Base-by-base conservation (phyloP, 2,888 invertebrate species). In the Drosophila cognata region DNA sequence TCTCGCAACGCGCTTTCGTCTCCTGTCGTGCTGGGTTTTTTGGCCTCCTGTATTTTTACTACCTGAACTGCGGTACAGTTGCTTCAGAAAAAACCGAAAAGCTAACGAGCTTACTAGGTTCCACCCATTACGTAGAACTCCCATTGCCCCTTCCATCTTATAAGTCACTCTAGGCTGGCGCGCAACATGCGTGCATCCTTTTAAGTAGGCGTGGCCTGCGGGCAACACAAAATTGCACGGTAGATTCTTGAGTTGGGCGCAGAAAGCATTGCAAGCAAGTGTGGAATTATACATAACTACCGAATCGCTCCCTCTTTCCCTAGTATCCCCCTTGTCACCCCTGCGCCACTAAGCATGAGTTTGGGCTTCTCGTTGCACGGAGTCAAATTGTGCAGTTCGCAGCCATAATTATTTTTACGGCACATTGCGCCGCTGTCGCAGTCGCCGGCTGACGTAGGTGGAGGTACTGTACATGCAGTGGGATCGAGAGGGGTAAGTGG, bases 361-460 rank as follows among this genome's bases (percentile, higher is more conserved):
- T 61, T 52, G 38, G 38, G 53, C 29, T 36, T 46, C 33, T 38
- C 31, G 48, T 61, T 60, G 80, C 50, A 62, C 50, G 58, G 67
- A 46, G 57, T 66, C 70, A 80, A 88, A 90, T 88, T 89, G 90
- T 82, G 89, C 90, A 87, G 89, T 88, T 76, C 81, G 86, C 89
- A 89, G 88, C 85, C 88, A 88, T 88, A 88, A 88, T 88, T 88
- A 88, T 88, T 89, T 88, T 88, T 88, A 88, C 89, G 88, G 88
- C 88, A 85, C 89, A 89, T 88, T 88, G 88, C 89, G 66, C 79
- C 64, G 76, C 64, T 63, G 81, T 62, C 71, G 53, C 46, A 50
- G 53, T 46, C 28, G 57, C 36, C 31, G 57, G 48, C 51, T 28
- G 52, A 35, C n/a, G 57, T 21, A 13, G 51, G 18, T 11, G 21